Base-by-base conservation (phyloP, 2,888 invertebrate genomes). In the Sarcophaga rosellei region DNA sequence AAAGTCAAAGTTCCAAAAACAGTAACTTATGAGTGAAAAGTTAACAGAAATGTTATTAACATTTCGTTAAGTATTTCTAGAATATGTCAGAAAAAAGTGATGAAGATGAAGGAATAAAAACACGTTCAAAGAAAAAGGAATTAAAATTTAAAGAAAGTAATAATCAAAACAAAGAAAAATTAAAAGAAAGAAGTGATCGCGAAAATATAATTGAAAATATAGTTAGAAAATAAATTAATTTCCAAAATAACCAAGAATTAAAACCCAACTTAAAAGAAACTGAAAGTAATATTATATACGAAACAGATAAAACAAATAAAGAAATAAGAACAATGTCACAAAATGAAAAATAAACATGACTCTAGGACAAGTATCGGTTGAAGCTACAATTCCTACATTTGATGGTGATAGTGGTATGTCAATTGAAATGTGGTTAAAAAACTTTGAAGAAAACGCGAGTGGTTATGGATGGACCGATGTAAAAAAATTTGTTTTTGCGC, bases 381-480 rank as follows among this genome's bases (percentile, higher is more conserved):
- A 72, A 20, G 59, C 20, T n/a, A 35, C 59, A 20, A 59, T 72
- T 57, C 72, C 72, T 5, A 20, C 20, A 35, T 72, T 72, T n/a
- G 59, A 72, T 4, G 35, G 69, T 23, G 53, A 69, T 25, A 25
- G 17, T 11, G 47, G 69, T 23, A 69, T 70, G 69, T 53, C 69
- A 8, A 25, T 70, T 25, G 25, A 70, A 5, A 25, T n/a, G 69
- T 70, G 53, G 57, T 45, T 70, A 21, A 62, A 61, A 61, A 62
- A 73, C 45, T 73, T 73, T 6, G 73, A 73, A 10, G 61, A n/a
- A 73, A 62, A 73, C 45, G 45, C 61, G n/a, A 8, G 6, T n/a
- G 73, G 62, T 21, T 73, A 62, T 11, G 73, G 45, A 12, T 73
- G 73, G 73, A 62, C 15, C 8, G 44, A 73, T 20, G 61, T 73